Evolutionary conservation across 2,888 invertebrate species (phyloP).

Genomic region (Ametastegia equiseti): DNA sequence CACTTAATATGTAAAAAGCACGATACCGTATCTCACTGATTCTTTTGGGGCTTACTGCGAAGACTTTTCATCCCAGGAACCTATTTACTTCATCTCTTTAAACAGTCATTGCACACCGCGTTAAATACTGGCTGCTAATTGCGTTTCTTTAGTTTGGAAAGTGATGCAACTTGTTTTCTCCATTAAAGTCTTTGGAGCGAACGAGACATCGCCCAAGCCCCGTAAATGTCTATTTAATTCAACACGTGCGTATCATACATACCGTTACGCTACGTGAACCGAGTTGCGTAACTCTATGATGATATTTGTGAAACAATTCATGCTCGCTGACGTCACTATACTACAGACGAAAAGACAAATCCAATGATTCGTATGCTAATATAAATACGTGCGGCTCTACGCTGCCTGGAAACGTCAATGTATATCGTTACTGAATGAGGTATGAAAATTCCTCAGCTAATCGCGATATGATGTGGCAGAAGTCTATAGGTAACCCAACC

Average conservation of each 20-base stretch:
- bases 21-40: not conserved
- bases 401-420: not conserved
- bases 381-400: not conserved
- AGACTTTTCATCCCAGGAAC: not conserved
- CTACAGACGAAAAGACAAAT: not conserved
- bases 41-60: not conserved
- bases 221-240: not conserved
- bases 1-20: not conserved
- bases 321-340: slow-evolving; percentile 16
- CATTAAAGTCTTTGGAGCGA: not conserved
- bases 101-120: slow-evolving; percentile 2
- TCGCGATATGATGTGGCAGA: not conserved
- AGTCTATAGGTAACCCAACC: no score
- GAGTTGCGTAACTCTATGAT: not conserved
- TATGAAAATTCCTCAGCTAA: not conserved
- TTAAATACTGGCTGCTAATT: slow-evolving; percentile 27
- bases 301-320: slow-evolving; percentile 24
- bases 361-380: slow-evolving; percentile 21
- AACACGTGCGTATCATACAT: not conserved
- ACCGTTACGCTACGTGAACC: not conserved
- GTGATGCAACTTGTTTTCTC: not conserved
- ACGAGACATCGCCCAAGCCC: not conserved
- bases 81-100: not conserved
- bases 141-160: not conserved
- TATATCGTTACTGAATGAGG: not conserved